Evolutionary conservation across 2,888 invertebrate species (phyloP), one percentile per base, ranked within the genome.

Genomic region (Chorisops tibialis): DNA sequence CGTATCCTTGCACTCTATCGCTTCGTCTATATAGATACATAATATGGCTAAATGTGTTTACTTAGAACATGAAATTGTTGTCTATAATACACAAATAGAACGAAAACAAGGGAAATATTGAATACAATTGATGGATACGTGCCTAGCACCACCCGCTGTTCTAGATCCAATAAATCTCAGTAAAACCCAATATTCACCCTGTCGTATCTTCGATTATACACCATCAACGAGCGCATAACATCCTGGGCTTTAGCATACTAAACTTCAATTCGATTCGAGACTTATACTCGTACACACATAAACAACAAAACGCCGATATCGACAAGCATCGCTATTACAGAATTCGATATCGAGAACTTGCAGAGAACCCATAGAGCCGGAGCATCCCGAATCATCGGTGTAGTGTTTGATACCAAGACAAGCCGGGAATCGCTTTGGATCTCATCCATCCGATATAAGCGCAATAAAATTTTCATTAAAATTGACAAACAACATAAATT

Each of bases 401-500:
- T 56, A 43, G 45, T 30, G 21, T 56, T 43, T 43, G 56, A 43
- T n/a, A 45, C 39, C 16, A 60, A 14, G 39, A 48, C 35, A 50
- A 11, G 48, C 18, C 14, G 37, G 21, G 24, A 41, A 24, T 50
- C 50, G 24, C 41, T 50, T 49, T 49, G 43, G 21, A 61, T 63
- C 51, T 61, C 54, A 63, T 63, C 61, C 41, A 63, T 63, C 54
- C 63, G 65, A 63, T 63, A 65, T 65, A 65, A 65, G 63, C 63
- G 65, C 63, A 69, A 68, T 68, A 69, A 68, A 68, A 69, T 66
- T 69, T 69, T 69, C 69, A 69, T 69, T 68, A 69, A 68, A 67
- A 69, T 68, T 68, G 69, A 68, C 69, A 69, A 69, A 69, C 68
- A 69, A 69, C 68, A 69, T 69, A 69, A 69, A 69, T 69, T 69